Evolutionary conservation across 2,888 invertebrate genomes (phyloP).

Genomic region (Margaritifera margaritifera): DNA sequence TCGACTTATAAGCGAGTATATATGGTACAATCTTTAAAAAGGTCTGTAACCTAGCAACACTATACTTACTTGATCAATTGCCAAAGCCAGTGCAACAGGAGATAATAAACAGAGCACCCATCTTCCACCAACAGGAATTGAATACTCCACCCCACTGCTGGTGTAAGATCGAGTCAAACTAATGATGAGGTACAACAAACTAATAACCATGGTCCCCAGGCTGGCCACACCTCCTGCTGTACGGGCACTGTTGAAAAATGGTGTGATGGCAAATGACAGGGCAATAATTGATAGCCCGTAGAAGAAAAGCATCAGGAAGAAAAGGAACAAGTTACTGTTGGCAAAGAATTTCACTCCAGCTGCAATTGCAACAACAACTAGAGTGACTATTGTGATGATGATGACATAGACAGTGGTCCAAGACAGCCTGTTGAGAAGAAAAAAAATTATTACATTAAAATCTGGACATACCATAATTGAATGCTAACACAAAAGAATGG

Average conservation of each 20-base stretch:
- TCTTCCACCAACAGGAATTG: constrained; percentile 78
- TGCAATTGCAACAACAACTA: constrained; percentile 74
- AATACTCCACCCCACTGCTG: constrained; percentile 44
- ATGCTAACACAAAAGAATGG: too few species aligned
- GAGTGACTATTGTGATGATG: constrained; percentile 81
- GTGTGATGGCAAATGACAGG: constrained; percentile 87
- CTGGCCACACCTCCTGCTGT: constrained; percentile 84
- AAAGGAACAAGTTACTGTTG: constrained; percentile 84
- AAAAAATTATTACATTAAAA: background rate
- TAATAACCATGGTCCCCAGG: constrained; percentile 85
- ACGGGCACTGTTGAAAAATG: constrained; percentile 84
- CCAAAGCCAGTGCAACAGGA: constrained; percentile 87
- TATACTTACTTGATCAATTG: constrained; percentile 84
- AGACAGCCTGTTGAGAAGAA: constrained; percentile 80
- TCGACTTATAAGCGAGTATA: too few species aligned
- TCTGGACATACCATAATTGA: too few species aligned
- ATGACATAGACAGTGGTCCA: constrained; percentile 87
- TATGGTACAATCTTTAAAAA: too few species aligned
- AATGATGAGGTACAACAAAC: constrained; percentile 87
- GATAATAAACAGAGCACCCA: constrained; percentile 87
- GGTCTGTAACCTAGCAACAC: background rate
- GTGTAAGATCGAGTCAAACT: constrained; percentile 74
- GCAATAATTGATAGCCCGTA: constrained; percentile 88
- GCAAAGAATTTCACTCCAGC: constrained; percentile 82
- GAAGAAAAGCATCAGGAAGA: constrained; percentile 84